A percentile compares a stretch with the other conserved stretches of the same genome.
Conservation (phyloP, 2,113 vertebrate genomes). For the Pangasianodon gigas region DNA sequence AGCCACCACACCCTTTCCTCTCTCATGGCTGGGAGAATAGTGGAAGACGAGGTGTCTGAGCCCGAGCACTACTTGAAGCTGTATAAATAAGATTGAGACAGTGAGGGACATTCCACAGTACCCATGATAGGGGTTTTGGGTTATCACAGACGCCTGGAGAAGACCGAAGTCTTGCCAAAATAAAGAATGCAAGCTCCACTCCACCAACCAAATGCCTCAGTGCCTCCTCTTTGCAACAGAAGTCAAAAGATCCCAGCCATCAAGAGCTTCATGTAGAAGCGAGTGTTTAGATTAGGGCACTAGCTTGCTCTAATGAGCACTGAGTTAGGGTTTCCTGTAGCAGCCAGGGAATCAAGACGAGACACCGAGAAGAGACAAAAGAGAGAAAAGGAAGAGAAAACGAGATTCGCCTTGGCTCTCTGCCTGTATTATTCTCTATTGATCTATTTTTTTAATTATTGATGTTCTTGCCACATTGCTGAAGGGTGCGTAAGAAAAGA, state of each 20-base stretch:
- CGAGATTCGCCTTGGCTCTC: not conserved
- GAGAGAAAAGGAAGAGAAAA: not conserved
- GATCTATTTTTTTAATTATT: slow-evolving; percentile 68
- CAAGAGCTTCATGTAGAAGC: not conserved
- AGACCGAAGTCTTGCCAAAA: slow-evolving; percentile 38
- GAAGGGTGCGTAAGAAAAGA: slow-evolving; percentile 53
- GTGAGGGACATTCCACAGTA: slow-evolving; percentile 33
- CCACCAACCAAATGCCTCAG: not conserved
- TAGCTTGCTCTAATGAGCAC: slow-evolving; percentile 1
- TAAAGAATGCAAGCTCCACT: slow-evolving; percentile 27
- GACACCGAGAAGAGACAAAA: slow-evolving; percentile 17
- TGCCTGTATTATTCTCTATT: slow-evolving; percentile 53
- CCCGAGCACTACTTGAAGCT: slow-evolving; percentile 36
- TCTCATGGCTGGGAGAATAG: slow-evolving; percentile 9
- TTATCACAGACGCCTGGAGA: slow-evolving; percentile 45
- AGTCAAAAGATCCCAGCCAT: not conserved
- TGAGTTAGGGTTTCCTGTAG: slow-evolving; percentile 23
- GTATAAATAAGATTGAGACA: slow-evolving; percentile 58
- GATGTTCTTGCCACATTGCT: slow-evolving; percentile 58
- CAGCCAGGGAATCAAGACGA: slow-evolving; percentile 50
- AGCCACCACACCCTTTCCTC: slow-evolving; percentile 51
- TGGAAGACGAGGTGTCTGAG: slow-evolving; percentile 21
- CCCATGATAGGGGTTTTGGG: slow-evolving; percentile 3
- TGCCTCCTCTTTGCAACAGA: not conserved
- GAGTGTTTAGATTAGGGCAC: slow-evolving; percentile 20